phyloP scores from a whole-genome alignment of 92 coral and sea anemone species.

The Palythoa caribaeorum region DNA sequence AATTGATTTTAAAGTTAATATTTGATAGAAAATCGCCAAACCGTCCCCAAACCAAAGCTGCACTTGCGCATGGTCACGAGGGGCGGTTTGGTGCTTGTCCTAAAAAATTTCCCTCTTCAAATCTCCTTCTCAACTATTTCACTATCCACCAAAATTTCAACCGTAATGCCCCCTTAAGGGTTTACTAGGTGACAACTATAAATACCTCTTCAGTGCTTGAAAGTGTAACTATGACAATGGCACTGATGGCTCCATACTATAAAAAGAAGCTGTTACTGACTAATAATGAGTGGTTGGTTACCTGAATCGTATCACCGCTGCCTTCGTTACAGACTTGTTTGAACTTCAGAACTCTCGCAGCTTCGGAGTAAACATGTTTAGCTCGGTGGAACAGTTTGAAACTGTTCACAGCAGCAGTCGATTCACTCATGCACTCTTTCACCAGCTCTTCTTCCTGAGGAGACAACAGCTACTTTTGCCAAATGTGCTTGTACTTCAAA shows the following conservation, averaged over 20 bases:
- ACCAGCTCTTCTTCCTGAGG: constrained; percentile 85
- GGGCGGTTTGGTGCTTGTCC: too few species aligned
- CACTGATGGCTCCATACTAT: too few species aligned
- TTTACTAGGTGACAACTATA: too few species aligned
- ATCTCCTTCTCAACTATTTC: background rate
- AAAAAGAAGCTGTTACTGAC: background rate
- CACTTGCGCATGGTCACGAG: too few species aligned
- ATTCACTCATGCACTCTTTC: constrained; percentile 86
- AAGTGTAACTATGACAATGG: too few species aligned
- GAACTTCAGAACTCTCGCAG: constrained; percentile 89
- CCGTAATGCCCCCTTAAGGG: too few species aligned
- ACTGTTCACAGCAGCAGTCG: constrained; percentile 83
- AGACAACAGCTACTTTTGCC: background rate
- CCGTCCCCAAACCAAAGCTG: too few species aligned
- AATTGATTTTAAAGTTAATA: too few species aligned
- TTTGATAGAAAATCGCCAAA: too few species aligned
- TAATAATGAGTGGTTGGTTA: background rate
- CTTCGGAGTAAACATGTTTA: constrained; percentile 95
- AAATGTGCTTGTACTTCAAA: too few species aligned
- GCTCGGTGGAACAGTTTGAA: constrained; percentile 95
- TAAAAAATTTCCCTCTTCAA: too few species aligned
- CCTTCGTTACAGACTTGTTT: constrained; percentile 84
- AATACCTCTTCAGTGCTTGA: too few species aligned
- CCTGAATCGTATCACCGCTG: constrained; percentile 78
- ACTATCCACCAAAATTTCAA: background rate